Percentiles rank a stretch among this genome's conserved stretches.
phyloP scores from a whole-genome alignment of 2,888 invertebrate species.

The Megaustenia siamemsis region DNA sequence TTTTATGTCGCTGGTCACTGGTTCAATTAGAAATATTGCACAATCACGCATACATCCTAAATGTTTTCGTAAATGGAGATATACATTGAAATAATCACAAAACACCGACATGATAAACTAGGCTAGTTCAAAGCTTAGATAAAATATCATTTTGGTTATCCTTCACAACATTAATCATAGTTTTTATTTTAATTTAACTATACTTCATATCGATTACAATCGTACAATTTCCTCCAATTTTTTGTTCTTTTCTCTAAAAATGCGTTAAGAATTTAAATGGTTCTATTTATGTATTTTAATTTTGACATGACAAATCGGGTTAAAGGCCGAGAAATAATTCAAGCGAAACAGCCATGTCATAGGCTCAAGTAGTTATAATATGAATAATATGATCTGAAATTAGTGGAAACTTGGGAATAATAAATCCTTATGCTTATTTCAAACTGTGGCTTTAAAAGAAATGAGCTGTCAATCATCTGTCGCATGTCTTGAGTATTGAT shows the following conservation, averaged over 20 bases:
- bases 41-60: neutral
- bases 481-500: slow-evolving; percentile 6
- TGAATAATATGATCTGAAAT: slow-evolving; percentile 10
- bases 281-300: slow-evolving; percentile 13
- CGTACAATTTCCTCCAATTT: no score
- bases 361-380: neutral
- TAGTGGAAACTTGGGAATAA: slow-evolving; percentile 13
- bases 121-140: neutral
- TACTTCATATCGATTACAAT: neutral
- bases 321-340: neutral
- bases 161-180: neutral
- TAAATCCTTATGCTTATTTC: slow-evolving; percentile 1
- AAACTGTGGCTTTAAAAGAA: neutral
- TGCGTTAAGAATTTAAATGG: neutral
- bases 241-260: neutral
- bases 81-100: neutral
- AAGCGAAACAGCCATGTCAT: neutral
- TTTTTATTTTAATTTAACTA: neutral
- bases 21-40: slow-evolving; percentile 26
- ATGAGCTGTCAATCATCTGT: slow-evolving; percentile 29
- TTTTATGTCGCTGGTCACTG: slow-evolving; percentile 12
- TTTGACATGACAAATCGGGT: neutral
- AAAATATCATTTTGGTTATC: no score
- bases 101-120: slow-evolving; percentile 10
- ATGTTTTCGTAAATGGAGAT: slow-evolving; percentile 28